These are phyloP conservation scores for Limnephilus lunatus DNA, from an alignment of 2,888 invertebrate genomes.

Conservation along the genomic window DNA sequence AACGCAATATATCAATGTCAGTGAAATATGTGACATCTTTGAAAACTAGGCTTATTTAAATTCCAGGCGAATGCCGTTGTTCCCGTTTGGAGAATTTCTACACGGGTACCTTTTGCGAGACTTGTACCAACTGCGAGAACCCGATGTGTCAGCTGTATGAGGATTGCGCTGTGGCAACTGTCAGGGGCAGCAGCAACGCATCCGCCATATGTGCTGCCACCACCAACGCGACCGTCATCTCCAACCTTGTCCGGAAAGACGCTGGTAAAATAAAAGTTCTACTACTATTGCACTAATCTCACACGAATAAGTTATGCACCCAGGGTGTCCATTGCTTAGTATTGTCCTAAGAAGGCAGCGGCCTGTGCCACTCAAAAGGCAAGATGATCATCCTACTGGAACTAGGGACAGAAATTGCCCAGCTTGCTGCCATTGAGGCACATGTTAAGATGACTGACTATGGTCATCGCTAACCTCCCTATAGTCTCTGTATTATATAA, in stretches of 20 bases:
- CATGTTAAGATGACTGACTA: no score
- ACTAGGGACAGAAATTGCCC: no score
- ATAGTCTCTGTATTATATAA: no score
- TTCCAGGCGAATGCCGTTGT: constrained; percentile 73
- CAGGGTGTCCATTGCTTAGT: no score
- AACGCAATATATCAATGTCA: background rate
- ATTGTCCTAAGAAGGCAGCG: no score
- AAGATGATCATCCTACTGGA: no score
- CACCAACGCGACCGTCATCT: constrained; percentile 45
- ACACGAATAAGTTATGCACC: no score
- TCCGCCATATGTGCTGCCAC: constrained; percentile 35
- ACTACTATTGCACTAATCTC: no score
- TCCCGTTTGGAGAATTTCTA: constrained; percentile 70
- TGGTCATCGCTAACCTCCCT: no score
- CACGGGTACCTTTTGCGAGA: constrained; percentile 76
- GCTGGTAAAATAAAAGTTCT: constrained; percentile 34
- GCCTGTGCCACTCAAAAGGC: no score
- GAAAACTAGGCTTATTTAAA: background rate
- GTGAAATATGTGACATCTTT: background rate
- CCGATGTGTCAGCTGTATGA: constrained; percentile 76
- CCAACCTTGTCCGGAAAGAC: constrained; percentile 26
- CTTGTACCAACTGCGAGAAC: constrained; percentile 75
- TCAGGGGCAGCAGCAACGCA: background rate
- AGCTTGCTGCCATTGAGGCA: no score
- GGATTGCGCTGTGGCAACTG: constrained; percentile 72